Evolutionary conservation across 2,113 vertebrate genomes (phyloP).

Genomic region (Thunnus thynnus): DNA sequence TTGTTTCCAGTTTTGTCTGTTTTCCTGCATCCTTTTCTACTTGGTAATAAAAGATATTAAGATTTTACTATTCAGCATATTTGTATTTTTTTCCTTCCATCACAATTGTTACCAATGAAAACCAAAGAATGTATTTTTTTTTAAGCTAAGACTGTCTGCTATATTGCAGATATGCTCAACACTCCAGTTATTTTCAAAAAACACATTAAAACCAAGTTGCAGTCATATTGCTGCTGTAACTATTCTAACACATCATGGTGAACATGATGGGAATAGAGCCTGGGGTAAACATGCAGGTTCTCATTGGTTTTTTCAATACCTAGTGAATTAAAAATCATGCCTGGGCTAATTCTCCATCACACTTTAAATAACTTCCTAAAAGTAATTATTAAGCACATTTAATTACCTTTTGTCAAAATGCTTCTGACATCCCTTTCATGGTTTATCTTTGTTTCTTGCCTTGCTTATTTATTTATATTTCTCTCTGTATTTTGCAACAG

Average conservation of each 20-base stretch:
- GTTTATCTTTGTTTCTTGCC: neutral
- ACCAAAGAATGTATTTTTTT: conserved; percentile 3
- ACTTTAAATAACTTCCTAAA: conserved; percentile 15
- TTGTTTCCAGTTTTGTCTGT: conserved; percentile 18
- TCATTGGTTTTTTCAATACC: neutral
- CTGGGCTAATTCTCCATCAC: neutral
- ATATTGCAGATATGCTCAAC: conserved; percentile 22
- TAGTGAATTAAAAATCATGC: neutral
- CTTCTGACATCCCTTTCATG: neutral
- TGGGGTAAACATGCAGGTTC: neutral
- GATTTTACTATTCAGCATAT: conserved; percentile 1
- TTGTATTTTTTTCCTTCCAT: conserved; percentile 24
- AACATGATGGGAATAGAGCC: neutral
- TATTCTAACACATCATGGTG: conserved; percentile 12
- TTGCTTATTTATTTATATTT: conserved; percentile 14
- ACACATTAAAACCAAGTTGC: conserved; percentile 4
- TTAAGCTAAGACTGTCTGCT: conserved; percentile 20
- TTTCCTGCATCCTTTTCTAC: conserved; percentile 6
- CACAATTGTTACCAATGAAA: neutral
- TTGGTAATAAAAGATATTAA: too few relatives aligned
- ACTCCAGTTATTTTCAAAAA: conserved; percentile 26
- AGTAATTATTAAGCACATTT: conserved; percentile 21
- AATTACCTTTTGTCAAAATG: conserved; percentile 5
- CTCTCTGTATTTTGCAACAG: neutral
- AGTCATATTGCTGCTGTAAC: conserved; percentile 27